A percentile compares a stretch with the other conserved stretches of the same genome.
phyloP scores from a whole-genome alignment of 64 coral and sea anemone genomes.

The Platygyra sinensis region DNA sequence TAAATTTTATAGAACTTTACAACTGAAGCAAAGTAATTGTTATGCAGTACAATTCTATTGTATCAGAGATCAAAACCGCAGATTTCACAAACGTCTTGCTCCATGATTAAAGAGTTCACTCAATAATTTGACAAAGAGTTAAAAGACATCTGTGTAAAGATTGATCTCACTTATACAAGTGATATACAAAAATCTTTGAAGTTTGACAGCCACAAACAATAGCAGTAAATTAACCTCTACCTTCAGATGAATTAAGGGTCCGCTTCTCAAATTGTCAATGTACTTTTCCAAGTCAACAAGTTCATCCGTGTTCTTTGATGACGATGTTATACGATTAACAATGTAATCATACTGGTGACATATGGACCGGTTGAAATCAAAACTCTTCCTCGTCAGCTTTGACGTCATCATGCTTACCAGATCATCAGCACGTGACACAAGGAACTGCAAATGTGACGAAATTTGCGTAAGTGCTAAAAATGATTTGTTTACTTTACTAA shows the following conservation, averaged over 20 bases:
- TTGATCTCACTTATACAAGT: too few relatives aligned
- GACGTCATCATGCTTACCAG: slow-evolving; percentile 70
- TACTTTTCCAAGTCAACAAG: slow-evolving; percentile 91
- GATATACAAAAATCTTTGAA: too few relatives aligned
- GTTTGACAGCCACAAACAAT: background rate
- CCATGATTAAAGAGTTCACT: too few relatives aligned
- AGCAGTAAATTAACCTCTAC: slow-evolving; percentile 2
- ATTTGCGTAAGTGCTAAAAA: too few relatives aligned
- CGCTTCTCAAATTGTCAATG: slow-evolving; percentile 77
- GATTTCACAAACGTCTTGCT: too few relatives aligned
- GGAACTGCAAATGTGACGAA: slow-evolving; percentile 48
- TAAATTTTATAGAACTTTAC: too few relatives aligned
- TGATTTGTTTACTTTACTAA: too few relatives aligned
- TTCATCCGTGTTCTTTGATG: slow-evolving; percentile 70
- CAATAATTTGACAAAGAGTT: too few relatives aligned
- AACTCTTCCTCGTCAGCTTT: slow-evolving; percentile 75
- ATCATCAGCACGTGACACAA: slow-evolving; percentile 67
- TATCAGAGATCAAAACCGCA: too few relatives aligned
- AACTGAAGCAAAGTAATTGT: too few relatives aligned
- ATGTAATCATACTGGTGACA: slow-evolving; percentile 95
- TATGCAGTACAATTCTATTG: too few relatives aligned
- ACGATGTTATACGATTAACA: slow-evolving; percentile 79
- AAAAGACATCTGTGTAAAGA: too few relatives aligned
- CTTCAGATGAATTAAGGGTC: slow-evolving; percentile 88
- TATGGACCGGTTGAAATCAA: slow-evolving; percentile 89